Conservation (phyloP, 2,797 vertebrate species). For the Premnoplex brunnescens region DNA sequence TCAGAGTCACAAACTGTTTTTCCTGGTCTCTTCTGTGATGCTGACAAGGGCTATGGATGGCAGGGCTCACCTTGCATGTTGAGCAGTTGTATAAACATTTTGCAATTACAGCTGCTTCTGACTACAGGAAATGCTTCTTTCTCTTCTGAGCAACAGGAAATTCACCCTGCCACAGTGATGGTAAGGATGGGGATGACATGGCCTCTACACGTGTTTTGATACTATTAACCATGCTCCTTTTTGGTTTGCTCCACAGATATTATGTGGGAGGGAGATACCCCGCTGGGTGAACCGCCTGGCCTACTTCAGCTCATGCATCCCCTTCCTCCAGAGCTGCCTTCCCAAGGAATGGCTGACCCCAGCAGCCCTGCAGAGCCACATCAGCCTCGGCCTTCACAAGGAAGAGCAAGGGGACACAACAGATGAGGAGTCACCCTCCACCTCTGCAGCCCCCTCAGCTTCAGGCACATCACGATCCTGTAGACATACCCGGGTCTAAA, state of each 20-base stretch:
- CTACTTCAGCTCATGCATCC: conserved; percentile 95
- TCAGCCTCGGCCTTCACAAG: conserved; percentile 90
- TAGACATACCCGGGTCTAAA: not conserved
- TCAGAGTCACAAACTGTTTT: not conserved
- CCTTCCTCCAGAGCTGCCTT: conserved; percentile 93
- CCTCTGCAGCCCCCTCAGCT: conserved; percentile 74
- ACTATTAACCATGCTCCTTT: not conserved
- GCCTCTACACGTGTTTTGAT: not conserved
- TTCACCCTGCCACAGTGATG: not conserved
- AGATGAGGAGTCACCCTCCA: conserved; percentile 85
- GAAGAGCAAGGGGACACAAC: conserved; percentile 85
- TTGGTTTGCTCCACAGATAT: conserved; percentile 75
- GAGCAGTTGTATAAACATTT: not conserved
- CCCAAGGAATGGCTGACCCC: conserved; percentile 94
- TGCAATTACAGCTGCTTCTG: not conserved
- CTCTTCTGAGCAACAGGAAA: not conserved
- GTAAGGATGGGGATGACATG: not conserved
- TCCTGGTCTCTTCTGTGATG: not conserved
- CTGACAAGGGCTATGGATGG: not conserved
- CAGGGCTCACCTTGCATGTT: accelerated
- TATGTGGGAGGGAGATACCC: conserved; percentile 91
- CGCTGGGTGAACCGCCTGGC: conserved; percentile 95
- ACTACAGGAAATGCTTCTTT: not conserved
- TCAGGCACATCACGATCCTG: not conserved
- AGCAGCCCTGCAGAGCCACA: conserved; percentile 92